These are phyloP conservation scores for Diarsia dahlii DNA, from an alignment of 2,888 invertebrate species.

Conservation along the genomic window DNA sequence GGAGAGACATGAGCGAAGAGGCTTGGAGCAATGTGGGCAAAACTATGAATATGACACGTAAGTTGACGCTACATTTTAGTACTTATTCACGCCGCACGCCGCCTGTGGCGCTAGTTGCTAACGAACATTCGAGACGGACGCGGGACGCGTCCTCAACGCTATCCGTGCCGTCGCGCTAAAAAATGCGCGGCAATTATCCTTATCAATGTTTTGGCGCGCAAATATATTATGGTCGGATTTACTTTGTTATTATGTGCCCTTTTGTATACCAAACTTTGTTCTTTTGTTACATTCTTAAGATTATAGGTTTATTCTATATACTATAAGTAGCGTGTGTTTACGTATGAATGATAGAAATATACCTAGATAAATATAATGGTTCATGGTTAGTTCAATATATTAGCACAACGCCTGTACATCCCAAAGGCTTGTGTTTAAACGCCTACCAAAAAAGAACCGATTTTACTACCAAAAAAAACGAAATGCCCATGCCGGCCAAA, in stretches of 20 bases:
- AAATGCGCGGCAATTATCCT: slow-evolving; percentile 3
- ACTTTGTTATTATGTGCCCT: neutral
- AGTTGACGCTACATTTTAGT: slow-evolving; percentile 36
- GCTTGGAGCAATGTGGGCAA: slow-evolving; percentile 70
- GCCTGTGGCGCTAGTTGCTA: slow-evolving; percentile 32
- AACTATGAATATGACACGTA: slow-evolving; percentile 67
- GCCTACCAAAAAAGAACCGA: too few species aligned
- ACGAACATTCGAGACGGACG: slow-evolving; percentile 9
- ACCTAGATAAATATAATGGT: neutral
- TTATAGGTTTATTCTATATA: neutral
- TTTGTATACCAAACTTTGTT: neutral
- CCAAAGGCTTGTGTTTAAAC: neutral
- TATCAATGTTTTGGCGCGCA: slow-evolving; percentile 11
- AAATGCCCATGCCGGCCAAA: too few species aligned
- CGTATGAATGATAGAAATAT: neutral
- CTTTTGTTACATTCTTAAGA: neutral
- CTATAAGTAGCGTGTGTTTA: neutral
- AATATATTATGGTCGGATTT: slow-evolving; percentile 12
- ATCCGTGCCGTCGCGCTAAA: neutral
- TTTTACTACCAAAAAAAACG: too few species aligned
- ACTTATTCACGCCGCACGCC: slow-evolving; percentile 16
- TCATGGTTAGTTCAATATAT: neutral
- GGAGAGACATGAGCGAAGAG: slow-evolving; percentile 68
- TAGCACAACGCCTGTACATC: neutral
- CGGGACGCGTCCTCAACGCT: neutral